Percentiles rank a stretch among this genome's conserved stretches.
phyloP scores from a whole-genome alignment of 1,140 invertebrate genomes.

The Drosophila takahashii region DNA sequence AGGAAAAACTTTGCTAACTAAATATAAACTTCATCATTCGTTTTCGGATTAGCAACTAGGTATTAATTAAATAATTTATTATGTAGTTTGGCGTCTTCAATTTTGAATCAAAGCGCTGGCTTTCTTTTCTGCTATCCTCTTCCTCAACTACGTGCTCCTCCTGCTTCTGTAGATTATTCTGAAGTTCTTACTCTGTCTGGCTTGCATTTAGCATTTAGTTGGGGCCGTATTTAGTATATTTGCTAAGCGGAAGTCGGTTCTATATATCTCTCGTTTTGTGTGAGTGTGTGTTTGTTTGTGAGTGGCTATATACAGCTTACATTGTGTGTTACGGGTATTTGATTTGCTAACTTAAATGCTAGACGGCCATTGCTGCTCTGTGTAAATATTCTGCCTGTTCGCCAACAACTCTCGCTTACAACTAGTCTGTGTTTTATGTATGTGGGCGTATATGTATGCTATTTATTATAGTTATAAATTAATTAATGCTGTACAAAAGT shows the following conservation, averaged over 20 bases:
- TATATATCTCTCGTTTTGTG: constrained; percentile 49
- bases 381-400: constrained; percentile 7
- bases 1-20: constrained; percentile 73
- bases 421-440: constrained; percentile 27
- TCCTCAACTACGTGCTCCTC: constrained; percentile 1
- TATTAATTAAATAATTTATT: constrained; percentile 49
- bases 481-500: constrained; percentile 81
- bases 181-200: constrained; percentile 29
- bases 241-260: constrained; percentile 73
- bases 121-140: constrained; percentile 16
- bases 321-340: constrained; percentile 43
- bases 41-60: constrained; percentile 50
- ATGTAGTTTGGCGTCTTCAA: constrained; percentile 60
- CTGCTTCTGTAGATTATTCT: constrained; percentile 33
- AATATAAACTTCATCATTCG: constrained; percentile 47
- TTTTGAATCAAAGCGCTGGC: constrained; percentile 71
- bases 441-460: constrained; percentile 30
- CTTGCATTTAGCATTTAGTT: constrained; percentile 50
- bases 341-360: constrained; percentile 79
- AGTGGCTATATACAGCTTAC: constrained; percentile 66
- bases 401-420: constrained; percentile 37
- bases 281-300: constrained; percentile 19
- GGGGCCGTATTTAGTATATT: constrained; percentile 45
- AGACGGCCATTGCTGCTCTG: constrained; percentile 51
- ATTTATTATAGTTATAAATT: constrained; percentile 74